Evolutionary conservation across 2,797 vertebrate species (phyloP).

Genomic region (Pangasius krempfi): DNA sequence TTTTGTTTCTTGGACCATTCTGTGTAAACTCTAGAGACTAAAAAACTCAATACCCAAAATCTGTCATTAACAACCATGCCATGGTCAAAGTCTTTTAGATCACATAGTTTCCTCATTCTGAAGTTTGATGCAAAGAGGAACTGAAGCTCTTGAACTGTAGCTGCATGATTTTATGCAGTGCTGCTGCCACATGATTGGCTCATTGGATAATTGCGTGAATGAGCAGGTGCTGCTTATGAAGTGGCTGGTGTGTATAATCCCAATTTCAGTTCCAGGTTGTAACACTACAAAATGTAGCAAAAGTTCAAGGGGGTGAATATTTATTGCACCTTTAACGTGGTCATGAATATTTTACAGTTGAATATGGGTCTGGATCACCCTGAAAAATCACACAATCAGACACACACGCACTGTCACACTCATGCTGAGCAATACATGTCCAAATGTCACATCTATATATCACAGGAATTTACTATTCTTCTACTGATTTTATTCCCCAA

Average conservation of each 20-base stretch:
- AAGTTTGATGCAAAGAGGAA: not conserved
- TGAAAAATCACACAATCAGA: not conserved
- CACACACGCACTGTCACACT: not conserved
- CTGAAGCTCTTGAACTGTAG: not conserved
- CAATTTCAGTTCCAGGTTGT: not conserved
- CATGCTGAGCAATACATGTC: not conserved
- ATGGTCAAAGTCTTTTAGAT: not conserved
- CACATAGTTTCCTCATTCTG: not conserved
- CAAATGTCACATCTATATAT: not conserved
- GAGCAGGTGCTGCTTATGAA: not conserved
- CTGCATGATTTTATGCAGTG: not conserved
- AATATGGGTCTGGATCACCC: not conserved
- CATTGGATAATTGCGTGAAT: not conserved
- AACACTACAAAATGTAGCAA: not conserved
- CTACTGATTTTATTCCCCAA: not conserved
- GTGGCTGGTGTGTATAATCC: not conserved
- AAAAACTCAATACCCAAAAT: not conserved
- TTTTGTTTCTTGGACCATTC: too few relatives aligned
- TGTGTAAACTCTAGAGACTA: not conserved
- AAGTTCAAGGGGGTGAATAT: not conserved
- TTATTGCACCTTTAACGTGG: not conserved
- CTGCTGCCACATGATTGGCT: not conserved
- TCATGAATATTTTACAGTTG: not conserved
- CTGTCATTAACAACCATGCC: not conserved
- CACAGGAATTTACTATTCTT: not conserved